Conservation (phyloP, 2,797 vertebrate genomes). For the Acipenser oxyrinchus region DNA sequence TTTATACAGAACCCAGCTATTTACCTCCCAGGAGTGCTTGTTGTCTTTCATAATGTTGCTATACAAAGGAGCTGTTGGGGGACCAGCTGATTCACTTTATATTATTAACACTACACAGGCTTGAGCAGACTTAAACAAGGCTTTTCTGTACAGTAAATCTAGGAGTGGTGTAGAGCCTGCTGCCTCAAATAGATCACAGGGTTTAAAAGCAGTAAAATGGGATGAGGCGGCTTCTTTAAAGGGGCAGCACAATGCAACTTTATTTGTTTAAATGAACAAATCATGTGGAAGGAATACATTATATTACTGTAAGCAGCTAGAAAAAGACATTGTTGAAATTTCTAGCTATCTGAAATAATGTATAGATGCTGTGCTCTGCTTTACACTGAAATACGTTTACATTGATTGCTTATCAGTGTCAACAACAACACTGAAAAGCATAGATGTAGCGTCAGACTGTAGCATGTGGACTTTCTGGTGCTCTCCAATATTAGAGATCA, state of each 20-base stretch:
- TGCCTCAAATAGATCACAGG: background rate
- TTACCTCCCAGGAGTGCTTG: conserved; percentile 32
- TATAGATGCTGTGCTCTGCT: no score
- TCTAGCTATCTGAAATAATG: no score
- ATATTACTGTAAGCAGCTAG: no score
- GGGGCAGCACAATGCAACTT: conserved; percentile 15
- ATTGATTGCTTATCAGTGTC: no score
- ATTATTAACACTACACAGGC: conserved; percentile 59
- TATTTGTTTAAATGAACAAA: conserved; percentile 9
- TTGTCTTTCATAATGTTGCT: conserved; percentile 43
- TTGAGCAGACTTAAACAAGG: conserved; percentile 16
- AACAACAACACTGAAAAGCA: no score
- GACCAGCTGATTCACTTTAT: conserved; percentile 53
- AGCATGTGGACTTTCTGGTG: no score
- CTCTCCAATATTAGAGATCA: no score
- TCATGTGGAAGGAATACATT: no score
- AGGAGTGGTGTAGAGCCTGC: background rate
- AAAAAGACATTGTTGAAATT: no score
- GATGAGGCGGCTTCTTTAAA: conserved; percentile 6
- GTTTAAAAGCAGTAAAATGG: background rate
- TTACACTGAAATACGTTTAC: no score
- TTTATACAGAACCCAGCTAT: conserved; percentile 26
- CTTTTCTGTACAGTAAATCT: background rate
- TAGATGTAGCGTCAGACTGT: no score
- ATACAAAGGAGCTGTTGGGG: conserved; percentile 51